A percentile compares a stretch with the other conserved stretches of the same genome.
These are phyloP conservation scores for Irena cyanogastra DNA, from an alignment of 2,113 vertebrate genomes.

Conservation along the genomic window DNA sequence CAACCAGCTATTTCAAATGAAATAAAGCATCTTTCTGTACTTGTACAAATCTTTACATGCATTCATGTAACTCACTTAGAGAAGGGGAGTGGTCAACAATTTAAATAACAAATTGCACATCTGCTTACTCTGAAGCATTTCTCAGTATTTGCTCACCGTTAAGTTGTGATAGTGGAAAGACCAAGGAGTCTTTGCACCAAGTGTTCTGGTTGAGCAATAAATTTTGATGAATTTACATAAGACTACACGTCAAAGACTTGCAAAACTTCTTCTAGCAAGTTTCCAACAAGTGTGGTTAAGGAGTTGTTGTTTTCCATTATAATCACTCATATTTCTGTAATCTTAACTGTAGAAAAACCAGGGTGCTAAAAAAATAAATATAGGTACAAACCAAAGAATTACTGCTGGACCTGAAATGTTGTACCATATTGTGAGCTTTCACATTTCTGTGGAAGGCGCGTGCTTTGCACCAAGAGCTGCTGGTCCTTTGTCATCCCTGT, in stretches of 20 bases:
- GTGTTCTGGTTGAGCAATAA: background rate
- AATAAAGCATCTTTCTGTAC: background rate
- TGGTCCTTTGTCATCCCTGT: background rate
- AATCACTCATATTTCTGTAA: background rate
- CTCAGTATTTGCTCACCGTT: background rate
- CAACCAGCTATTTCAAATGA: background rate
- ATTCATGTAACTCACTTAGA: background rate
- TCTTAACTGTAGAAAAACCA: background rate
- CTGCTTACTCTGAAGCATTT: background rate
- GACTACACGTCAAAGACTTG: background rate
- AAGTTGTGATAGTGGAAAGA: background rate
- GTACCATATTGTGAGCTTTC: background rate
- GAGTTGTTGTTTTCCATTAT: background rate
- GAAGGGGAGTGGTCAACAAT: background rate
- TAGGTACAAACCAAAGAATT: background rate
- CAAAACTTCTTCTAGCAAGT: background rate
- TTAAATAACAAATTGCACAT: background rate
- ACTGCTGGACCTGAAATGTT: background rate
- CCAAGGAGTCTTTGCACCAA: background rate
- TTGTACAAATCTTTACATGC: background rate
- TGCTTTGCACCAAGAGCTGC: background rate
- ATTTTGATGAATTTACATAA: background rate
- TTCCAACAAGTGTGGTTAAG: background rate
- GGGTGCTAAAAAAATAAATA: background rate
- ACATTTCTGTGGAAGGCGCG: background rate